Percentiles rank a stretch among this genome's conserved stretches.
Conservation (phyloP, 2,888 invertebrate species). For the Scrobipalpa atriplicella region DNA sequence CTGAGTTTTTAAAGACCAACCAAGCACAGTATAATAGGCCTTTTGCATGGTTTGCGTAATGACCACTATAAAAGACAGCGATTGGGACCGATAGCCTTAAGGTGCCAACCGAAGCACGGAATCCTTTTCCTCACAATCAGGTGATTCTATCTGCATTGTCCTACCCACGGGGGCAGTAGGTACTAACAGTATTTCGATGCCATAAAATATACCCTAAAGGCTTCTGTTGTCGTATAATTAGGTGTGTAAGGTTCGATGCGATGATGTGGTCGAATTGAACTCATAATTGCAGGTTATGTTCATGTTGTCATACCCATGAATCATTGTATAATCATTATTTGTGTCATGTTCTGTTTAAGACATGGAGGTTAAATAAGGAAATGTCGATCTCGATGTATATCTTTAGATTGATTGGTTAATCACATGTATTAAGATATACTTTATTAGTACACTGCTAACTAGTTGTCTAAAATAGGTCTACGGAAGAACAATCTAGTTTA, state of each 20-base stretch:
- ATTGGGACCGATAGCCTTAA: too few relatives aligned
- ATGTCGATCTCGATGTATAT: neutral
- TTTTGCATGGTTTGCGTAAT: too few relatives aligned
- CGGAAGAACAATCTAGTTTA: neutral
- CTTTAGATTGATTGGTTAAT: neutral
- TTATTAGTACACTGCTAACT: neutral
- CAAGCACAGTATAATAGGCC: too few relatives aligned
- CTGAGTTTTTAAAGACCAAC: too few relatives aligned
- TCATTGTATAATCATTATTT: conserved; percentile 30
- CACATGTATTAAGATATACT: neutral
- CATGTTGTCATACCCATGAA: conserved; percentile 37
- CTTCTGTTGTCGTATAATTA: neutral
- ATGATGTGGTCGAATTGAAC: conserved; percentile 36
- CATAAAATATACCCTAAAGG: neutral
- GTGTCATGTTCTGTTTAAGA: conserved; percentile 18
- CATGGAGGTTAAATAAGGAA: conserved; percentile 16
- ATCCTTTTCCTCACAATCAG: too few relatives aligned
- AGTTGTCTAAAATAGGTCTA: neutral
- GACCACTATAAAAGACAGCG: too few relatives aligned
- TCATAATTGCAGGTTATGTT: conserved; percentile 27
- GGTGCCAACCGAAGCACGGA: too few relatives aligned
- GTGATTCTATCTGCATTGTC: too few relatives aligned
- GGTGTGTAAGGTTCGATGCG: conserved; percentile 2
- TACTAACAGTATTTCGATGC: neutral
- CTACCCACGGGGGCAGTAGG: too few relatives aligned